Conservation (phyloP, 2,113 vertebrate species). For the Cephalopterus ornatus region DNA sequence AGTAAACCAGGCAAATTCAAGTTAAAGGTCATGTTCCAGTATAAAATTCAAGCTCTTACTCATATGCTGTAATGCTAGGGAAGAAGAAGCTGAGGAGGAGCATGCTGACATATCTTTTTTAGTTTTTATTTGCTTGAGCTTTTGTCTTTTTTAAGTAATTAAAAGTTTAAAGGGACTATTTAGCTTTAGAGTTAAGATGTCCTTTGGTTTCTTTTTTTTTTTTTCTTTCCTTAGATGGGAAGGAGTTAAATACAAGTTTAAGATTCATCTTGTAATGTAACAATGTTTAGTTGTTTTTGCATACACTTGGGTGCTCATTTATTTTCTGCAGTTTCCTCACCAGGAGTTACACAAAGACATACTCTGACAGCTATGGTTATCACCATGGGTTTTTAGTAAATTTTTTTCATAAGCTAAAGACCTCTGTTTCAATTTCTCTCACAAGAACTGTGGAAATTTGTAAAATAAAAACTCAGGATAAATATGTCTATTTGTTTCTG, state of each 20-base stretch:
- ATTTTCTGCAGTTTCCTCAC: neutral
- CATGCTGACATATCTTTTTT: rapidly evolving
- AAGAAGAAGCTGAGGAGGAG: neutral
- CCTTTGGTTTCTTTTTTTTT: neutral
- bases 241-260: neutral
- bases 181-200: neutral
- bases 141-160: neutral
- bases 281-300: neutral
- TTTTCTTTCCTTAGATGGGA: neutral
- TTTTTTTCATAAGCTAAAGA: neutral
- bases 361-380: neutral
- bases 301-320: neutral
- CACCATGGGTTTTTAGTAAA: neutral
- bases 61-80: neutral
- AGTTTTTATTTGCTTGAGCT: neutral
- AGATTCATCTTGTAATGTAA: neutral
- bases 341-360: neutral
- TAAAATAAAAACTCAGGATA: neutral
- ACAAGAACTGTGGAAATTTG: neutral
- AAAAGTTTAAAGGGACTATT: neutral
- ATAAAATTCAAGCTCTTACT: neutral
- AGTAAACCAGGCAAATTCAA: neutral
- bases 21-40: neutral
- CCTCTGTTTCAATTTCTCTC: neutral
- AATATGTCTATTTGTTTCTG: neutral